Percentiles rank a stretch among this genome's conserved stretches.
These are phyloP conservation scores for Varroa destructor DNA, from an alignment of 1,140 invertebrate species.

Conservation along the genomic window DNA sequence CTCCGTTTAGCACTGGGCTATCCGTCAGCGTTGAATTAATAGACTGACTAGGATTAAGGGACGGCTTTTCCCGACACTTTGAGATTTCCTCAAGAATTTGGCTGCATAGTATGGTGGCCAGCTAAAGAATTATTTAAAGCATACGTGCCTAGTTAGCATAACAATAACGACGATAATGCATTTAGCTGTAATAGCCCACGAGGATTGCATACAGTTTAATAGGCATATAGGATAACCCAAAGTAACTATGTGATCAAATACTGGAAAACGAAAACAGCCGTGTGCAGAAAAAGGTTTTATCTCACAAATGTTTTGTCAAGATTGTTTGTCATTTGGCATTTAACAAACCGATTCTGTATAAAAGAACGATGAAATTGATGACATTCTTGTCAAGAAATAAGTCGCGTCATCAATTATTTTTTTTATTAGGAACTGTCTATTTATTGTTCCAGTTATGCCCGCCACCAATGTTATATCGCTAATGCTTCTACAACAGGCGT, in stretches of 20 bases:
- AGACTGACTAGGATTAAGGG: neutral
- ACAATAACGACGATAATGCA: neutral
- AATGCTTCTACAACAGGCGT: too few species aligned
- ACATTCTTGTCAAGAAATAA: too few species aligned
- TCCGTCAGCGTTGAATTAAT: neutral
- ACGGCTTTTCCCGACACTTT: neutral
- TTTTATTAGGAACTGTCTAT: neutral
- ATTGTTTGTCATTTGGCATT: too few species aligned
- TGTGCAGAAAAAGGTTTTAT: neutral
- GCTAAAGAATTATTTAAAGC: neutral
- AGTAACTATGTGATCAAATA: neutral
- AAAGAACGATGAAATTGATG: too few species aligned
- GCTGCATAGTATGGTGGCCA: neutral
- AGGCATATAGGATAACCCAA: too few species aligned
- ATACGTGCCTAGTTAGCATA: neutral
- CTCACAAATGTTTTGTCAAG: neutral
- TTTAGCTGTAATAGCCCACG: neutral
- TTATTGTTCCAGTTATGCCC: neutral
- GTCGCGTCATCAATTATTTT: neutral
- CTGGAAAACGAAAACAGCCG: neutral
- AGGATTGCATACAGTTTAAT: neutral
- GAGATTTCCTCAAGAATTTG: conserved; percentile 10
- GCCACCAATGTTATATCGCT: neutral
- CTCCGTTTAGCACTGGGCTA: neutral
- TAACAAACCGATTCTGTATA: too few species aligned